Conservation (phyloP, 1,140 invertebrate genomes). For the Anastatus disparis region DNA sequence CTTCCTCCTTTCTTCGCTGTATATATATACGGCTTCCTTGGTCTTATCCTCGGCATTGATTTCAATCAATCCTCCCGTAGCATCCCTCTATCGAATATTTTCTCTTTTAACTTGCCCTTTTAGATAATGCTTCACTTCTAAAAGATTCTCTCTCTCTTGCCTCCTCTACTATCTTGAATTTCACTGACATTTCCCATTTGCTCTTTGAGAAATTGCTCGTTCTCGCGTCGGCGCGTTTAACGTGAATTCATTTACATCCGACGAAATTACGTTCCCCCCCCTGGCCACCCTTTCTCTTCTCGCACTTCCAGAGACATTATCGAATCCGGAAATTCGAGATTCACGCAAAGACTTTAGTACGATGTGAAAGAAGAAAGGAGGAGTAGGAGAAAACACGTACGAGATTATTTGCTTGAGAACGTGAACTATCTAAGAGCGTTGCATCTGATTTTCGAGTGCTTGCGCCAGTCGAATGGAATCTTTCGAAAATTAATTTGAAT, state of each 20-base stretch:
- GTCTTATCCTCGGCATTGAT: constrained; percentile 13
- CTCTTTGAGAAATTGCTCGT: constrained; percentile 14
- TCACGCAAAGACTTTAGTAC: constrained; percentile 4
- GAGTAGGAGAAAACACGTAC: no score
- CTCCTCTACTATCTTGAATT: neutral
- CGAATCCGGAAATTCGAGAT: constrained; percentile 26
- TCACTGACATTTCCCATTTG: constrained; percentile 29
- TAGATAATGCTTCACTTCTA: no score
- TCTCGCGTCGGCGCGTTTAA: neutral
- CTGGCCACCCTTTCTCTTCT: no score
- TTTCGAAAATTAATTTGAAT: no score
- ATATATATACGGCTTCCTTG: no score
- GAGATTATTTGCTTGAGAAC: constrained; percentile 16
- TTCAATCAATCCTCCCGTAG: neutral
- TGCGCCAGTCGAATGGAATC: no score
- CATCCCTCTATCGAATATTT: no score
- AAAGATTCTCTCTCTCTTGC: neutral
- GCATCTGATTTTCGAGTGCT: neutral
- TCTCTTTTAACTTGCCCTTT: no score
- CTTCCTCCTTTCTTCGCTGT: no score
- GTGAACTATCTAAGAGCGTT: neutral
- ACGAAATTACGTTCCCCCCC: no score
- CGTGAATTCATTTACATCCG: constrained; percentile 28
- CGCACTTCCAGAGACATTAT: neutral
- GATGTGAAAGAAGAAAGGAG: no score